phyloP scores from a whole-genome alignment of 2,113 vertebrate genomes.

The Illadopsis cleaveri region DNA sequence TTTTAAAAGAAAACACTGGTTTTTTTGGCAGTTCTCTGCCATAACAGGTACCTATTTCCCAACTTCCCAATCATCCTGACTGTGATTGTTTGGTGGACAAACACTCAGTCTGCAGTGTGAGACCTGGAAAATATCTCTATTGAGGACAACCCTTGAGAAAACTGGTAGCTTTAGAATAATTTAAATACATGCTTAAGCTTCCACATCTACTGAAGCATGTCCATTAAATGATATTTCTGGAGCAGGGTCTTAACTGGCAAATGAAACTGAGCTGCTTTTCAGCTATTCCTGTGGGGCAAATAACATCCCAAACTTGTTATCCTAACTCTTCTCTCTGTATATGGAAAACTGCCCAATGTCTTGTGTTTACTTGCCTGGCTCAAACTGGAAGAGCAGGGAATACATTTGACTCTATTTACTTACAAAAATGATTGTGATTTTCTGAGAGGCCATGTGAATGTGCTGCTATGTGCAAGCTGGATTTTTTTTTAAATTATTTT shows the following conservation, averaged over 20 bases:
- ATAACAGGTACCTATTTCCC: not conserved
- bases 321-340: not conserved
- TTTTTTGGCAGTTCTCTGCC: not conserved
- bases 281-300: not conserved
- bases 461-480: not conserved
- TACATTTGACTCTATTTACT: not conserved
- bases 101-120: not conserved
- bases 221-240: not conserved
- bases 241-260: not conserved
- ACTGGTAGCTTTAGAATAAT: not conserved
- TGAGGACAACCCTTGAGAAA: not conserved
- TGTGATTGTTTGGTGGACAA: not conserved
- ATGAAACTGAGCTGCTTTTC: not conserved
- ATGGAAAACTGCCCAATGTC: not conserved
- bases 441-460: not conserved
- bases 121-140: not conserved
- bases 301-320: not conserved
- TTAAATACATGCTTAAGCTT: not conserved
- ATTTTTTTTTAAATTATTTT: not conserved
- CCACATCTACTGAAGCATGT: not conserved
- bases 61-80: not conserved
- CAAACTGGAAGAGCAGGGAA: not conserved
- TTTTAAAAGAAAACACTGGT: not conserved
- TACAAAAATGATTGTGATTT: not conserved
- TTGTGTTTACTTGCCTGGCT: not conserved